Evolutionary conservation across 2,797 vertebrate genomes (phyloP).

Genomic region (Brachymystax lenok): DNA sequence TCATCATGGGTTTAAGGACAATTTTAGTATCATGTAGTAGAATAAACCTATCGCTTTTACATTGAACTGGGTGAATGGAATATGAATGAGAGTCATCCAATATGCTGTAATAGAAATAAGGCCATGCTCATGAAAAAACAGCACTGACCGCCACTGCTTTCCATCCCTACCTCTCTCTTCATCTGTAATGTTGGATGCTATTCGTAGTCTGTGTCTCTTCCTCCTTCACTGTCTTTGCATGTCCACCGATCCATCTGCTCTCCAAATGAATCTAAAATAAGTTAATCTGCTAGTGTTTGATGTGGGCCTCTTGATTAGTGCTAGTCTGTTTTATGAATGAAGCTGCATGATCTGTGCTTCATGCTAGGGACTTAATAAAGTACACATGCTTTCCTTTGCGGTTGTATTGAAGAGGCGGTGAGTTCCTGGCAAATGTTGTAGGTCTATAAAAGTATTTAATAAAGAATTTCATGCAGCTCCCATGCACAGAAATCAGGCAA

Average conservation of each 20-base stretch:
- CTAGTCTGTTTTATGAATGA: neutral
- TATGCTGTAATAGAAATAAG: no score
- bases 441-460: no score
- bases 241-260: constrained; percentile 1
- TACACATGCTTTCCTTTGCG: neutral
- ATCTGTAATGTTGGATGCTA: neutral
- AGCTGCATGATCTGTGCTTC: neutral
- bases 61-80: no score
- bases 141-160: neutral
- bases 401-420: neutral
- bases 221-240: neutral
- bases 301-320: constrained; percentile 3
- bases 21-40: no score
- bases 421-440: neutral
- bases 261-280: neutral
- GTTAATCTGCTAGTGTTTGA: neutral
- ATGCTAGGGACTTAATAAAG: neutral
- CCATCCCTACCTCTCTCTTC: neutral
- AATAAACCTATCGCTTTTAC: no score
- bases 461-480: neutral
- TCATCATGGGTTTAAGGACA: no score
- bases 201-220: neutral
- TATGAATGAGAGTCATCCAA: no score
- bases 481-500: neutral
- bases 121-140: no score